Conservation (phyloP, 2,797 vertebrate genomes). For the Galaxias olidus region DNA sequence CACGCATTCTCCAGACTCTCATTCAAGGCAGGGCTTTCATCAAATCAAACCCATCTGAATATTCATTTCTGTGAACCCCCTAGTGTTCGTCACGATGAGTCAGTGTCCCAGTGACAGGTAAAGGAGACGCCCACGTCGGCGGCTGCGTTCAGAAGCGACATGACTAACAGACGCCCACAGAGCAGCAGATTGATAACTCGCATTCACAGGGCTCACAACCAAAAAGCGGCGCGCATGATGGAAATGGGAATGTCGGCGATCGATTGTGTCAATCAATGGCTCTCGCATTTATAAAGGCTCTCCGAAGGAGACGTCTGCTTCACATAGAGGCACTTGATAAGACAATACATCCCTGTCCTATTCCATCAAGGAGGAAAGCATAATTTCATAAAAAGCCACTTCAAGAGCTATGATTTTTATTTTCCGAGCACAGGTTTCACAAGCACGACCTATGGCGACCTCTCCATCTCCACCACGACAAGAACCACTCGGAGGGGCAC, state of each 20-base stretch:
- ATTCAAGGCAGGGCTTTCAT: conserved; percentile 6
- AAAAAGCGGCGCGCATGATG: conserved; percentile 44
- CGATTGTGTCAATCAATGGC: conserved; percentile 43
- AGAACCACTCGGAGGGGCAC: conserved; percentile 13
- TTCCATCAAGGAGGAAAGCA: background rate
- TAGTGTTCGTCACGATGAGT: conserved; percentile 54
- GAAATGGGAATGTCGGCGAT: conserved; percentile 42
- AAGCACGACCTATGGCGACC: conserved; percentile 19
- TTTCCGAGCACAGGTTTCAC: conserved; percentile 14
- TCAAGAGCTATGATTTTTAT: background rate
- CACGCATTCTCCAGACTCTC: conserved; percentile 23
- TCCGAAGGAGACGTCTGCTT: background rate
- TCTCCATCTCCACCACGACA: conserved; percentile 16
- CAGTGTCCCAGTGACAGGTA: conserved; percentile 54
- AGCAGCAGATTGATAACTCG: conserved; percentile 49
- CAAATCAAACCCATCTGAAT: conserved; percentile 31
- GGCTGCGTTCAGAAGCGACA: conserved; percentile 46
- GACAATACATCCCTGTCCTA: background rate
- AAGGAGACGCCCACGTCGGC: conserved; percentile 46
- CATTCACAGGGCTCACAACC: conserved; percentile 49
- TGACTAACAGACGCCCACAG: conserved; percentile 58
- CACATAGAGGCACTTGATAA: conserved; percentile 4
- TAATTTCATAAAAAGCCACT: background rate
- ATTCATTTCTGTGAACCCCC: conserved; percentile 21
- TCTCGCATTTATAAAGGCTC: conserved; percentile 10